These are phyloP conservation scores for Meloidogyne floridensis DNA, from an alignment of 1,140 invertebrate genomes.

Conservation along the genomic window DNA sequence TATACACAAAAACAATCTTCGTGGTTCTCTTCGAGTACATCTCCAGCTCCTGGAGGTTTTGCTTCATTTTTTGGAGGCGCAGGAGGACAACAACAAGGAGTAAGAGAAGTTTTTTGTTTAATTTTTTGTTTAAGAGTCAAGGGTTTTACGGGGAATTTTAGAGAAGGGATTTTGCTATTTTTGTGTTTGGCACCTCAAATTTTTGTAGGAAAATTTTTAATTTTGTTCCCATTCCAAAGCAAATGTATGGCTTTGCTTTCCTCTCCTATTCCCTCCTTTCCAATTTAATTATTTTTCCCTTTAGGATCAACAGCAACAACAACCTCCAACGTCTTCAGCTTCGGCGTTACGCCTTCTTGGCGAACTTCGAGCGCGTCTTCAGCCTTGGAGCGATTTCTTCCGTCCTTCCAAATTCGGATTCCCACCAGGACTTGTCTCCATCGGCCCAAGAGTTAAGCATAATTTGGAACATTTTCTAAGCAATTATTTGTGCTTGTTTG, in stretches of 20 bases:
- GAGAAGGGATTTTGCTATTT: too few species aligned
- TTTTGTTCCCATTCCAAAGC: too few species aligned
- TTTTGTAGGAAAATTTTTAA: too few species aligned
- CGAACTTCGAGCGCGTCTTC: constrained; percentile 30
- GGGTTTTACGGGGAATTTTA: too few species aligned
- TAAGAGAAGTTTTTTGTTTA: not conserved
- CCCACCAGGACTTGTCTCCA: constrained; percentile 23
- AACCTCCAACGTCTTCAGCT: constrained; percentile 7
- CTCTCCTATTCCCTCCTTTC: too few species aligned
- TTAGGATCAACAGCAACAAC: not conserved
- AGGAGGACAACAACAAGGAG: not conserved
- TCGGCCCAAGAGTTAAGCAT: constrained; percentile 45
- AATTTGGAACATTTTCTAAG: constrained; percentile 42
- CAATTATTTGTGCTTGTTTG: constrained; percentile 51
- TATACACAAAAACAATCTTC: not conserved
- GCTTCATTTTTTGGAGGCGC: not conserved
- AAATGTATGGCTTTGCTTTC: too few species aligned
- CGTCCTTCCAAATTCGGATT: constrained; percentile 39
- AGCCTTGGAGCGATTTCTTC: constrained; percentile 49
- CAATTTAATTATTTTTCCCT: not conserved
- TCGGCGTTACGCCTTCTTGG: constrained; percentile 18
- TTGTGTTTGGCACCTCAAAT: too few species aligned
- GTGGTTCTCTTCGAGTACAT: not conserved
- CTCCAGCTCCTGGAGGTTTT: not conserved
- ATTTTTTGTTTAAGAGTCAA: too few species aligned